phyloP scores from a whole-genome alignment of 2,888 invertebrate species.

The Aphidoletes aphidimyza region DNA sequence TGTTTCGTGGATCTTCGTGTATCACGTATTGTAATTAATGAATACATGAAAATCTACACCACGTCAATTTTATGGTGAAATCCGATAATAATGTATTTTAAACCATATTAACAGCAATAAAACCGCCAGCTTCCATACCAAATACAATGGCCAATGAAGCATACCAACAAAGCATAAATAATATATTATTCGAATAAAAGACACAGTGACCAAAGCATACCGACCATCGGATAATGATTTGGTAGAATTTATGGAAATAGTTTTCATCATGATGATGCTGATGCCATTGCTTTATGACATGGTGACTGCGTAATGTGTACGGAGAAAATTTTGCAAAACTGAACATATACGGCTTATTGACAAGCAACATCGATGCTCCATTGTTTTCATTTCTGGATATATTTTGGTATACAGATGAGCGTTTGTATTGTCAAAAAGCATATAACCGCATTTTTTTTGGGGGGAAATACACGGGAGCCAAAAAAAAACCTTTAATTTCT shows the following conservation, averaged over 20 bases:
- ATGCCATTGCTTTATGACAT: conserved; percentile 3
- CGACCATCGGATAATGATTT: background rate
- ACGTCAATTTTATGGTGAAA: background rate
- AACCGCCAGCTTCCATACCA: background rate
- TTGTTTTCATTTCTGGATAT: background rate
- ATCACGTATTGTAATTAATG: conserved; percentile 2
- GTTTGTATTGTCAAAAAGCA: no score
- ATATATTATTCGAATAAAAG: background rate
- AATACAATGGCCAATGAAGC: background rate
- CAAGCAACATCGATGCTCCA: background rate
- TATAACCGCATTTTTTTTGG: no score
- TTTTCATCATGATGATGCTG: conserved; percentile 4
- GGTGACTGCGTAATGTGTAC: conserved; percentile 23
- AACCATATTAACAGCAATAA: conserved; percentile 6
- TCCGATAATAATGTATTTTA: conserved; percentile 11
- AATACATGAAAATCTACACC: no score
- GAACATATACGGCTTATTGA: background rate
- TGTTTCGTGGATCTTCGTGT: no score
- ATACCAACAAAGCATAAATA: background rate
- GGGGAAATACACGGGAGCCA: no score
- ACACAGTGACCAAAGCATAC: background rate
- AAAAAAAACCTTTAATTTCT: background rate
- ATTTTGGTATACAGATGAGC: no score
- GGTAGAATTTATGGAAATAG: conserved; percentile 4
- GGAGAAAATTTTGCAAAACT: conserved; percentile 19